phyloP scores from a whole-genome alignment of 2,888 invertebrate genomes.

The Oscheius sp. region DNA sequence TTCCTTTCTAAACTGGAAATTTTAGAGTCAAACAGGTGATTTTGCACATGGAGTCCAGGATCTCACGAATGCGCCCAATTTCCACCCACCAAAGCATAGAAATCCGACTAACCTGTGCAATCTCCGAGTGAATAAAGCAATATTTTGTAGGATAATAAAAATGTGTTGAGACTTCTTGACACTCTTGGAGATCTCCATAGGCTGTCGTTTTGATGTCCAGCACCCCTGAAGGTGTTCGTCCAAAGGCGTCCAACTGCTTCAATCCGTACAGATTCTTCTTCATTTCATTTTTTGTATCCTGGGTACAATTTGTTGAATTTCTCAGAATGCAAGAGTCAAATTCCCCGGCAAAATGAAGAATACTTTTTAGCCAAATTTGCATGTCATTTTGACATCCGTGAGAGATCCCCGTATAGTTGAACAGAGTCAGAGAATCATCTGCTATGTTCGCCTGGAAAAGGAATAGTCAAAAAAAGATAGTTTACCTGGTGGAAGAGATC shows the following conservation, averaged over 20 bases:
- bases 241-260: constrained; percentile 23
- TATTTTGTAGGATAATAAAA: constrained; percentile 22
- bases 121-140: constrained; percentile 16
- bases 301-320: background rate
- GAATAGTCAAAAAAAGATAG: no score
- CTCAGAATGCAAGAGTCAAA: background rate
- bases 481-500: no score
- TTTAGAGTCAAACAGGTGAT: background rate
- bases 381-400: background rate
- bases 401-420: constrained; percentile 10
- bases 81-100: no score
- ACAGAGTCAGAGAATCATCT: no score
- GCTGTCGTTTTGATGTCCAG: constrained; percentile 10
- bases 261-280: constrained; percentile 16
- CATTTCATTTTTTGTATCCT: background rate
- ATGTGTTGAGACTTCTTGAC: constrained; percentile 15
- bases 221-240: constrained; percentile 16
- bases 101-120: background rate
- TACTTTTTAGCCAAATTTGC: constrained; percentile 9
- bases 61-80: no score
- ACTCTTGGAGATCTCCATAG: constrained; percentile 11
- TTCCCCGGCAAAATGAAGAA: background rate
- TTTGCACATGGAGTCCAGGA: no score
- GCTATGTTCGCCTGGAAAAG: no score
- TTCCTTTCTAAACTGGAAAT: background rate